phyloP scores from a whole-genome alignment of 2,888 invertebrate species.

The Ceramica pisi region DNA sequence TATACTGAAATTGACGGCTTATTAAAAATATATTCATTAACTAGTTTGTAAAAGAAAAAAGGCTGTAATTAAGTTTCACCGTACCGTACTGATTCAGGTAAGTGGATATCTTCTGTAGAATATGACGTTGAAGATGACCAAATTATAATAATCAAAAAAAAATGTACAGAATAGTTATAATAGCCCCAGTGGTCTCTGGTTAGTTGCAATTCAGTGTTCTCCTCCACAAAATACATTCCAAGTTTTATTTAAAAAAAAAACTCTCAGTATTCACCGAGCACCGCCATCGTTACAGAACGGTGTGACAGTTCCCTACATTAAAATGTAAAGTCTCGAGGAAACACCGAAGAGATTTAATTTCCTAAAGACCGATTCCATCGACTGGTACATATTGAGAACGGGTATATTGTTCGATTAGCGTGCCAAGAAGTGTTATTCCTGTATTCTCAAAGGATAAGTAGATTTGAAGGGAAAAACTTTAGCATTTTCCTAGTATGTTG shows the following conservation, averaged over 20 bases:
- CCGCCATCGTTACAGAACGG: slow-evolving; percentile 53
- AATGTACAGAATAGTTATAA: too few species aligned
- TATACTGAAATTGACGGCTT: too few species aligned
- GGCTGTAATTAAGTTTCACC: too few species aligned
- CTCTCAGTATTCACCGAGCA: not conserved
- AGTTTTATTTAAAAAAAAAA: not conserved
- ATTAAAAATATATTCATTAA: too few species aligned
- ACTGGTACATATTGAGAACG: slow-evolving; percentile 38
- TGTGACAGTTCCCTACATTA: slow-evolving; percentile 75
- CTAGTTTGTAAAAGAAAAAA: too few species aligned
- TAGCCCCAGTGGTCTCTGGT: too few species aligned
- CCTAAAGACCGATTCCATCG: slow-evolving; percentile 75
- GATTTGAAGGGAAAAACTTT: not conserved
- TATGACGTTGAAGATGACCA: too few species aligned
- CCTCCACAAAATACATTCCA: not conserved
- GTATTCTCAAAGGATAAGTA: not conserved
- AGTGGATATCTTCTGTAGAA: too few species aligned
- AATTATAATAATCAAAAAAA: too few species aligned
- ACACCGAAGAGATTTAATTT: slow-evolving; percentile 83
- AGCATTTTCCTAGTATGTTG: too few species aligned
- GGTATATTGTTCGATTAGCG: slow-evolving; percentile 54
- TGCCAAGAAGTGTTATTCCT: slow-evolving; percentile 16
- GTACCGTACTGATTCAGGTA: too few species aligned
- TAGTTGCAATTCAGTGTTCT: not conserved
- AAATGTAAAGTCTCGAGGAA: slow-evolving; percentile 81